Conservation (phyloP, 2,888 invertebrate genomes). For the Eudasyphora cyanicolor region DNA sequence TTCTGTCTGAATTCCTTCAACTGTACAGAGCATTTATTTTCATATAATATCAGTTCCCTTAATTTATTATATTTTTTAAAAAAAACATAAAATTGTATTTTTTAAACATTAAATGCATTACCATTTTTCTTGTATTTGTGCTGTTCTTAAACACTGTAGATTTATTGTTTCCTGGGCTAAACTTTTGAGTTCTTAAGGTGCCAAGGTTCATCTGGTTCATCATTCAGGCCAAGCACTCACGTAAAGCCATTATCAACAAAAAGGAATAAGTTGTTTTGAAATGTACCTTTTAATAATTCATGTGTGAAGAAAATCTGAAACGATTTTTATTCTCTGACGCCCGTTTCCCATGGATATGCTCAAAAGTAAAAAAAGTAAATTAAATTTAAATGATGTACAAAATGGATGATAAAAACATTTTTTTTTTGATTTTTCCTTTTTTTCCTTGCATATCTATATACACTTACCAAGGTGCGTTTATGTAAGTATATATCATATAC, state of each 20-base stretch:
- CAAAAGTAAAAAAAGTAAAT: neutral
- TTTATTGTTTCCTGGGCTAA: neutral
- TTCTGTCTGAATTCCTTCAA: no score
- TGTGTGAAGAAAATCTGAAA: conserved; percentile 14
- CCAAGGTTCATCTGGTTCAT: neutral
- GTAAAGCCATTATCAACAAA: neutral
- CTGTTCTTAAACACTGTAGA: neutral
- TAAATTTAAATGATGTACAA: conserved; percentile 8
- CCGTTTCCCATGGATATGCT: neutral
- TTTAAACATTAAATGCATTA: no score
- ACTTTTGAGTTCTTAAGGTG: neutral
- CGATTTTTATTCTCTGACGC: neutral
- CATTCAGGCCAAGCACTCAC: neutral
- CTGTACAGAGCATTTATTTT: no score
- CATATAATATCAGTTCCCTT: no score
- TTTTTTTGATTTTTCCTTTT: neutral
- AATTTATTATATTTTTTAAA: no score
- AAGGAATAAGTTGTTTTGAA: neutral
- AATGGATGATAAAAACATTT: conserved; percentile 19
- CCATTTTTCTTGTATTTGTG: no score
- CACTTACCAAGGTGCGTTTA: no score
- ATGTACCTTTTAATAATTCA: conserved; percentile 27
- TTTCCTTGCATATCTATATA: neutral
- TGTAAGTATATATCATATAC: no score
- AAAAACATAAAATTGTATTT: no score